Evolutionary conservation across 35 echinoderm and acorn worm species (phyloP), one percentile per base, ranked within the genome.

Genomic region (Apostichopus japonicus): DNA sequence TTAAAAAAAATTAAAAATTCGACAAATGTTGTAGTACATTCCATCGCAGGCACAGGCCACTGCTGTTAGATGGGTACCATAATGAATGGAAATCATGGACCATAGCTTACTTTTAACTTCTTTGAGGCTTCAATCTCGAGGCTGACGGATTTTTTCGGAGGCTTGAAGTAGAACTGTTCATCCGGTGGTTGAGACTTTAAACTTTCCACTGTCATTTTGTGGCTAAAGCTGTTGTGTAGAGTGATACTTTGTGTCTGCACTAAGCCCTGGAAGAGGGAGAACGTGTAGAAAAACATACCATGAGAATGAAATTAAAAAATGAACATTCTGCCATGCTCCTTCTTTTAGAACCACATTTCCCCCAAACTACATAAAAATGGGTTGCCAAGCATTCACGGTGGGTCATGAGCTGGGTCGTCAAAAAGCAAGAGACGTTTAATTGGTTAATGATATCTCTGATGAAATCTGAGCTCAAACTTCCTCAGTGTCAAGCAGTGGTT

Each of bases 171-270:
- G 88, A 99, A 96, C 70, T 95, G 94, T 54, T 93, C 93, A 84
- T 99, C 97, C 22, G 93, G 93, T 1, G 95, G 95, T 16, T 96
- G 91, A 8, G 97, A 93, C 15, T 93, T 81, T 80, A 99, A 93
- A 92, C 93, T 95, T 94, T 99, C 97, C 94, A 99, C 91, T 44
- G 73, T 88, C 94, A 99, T 94, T 19, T 88, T 73, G 25, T 96
- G 93, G 91, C 93, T 94, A 91, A 99, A 99, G 79, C 86, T 95
- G 22, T 96, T 99, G 6, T 92, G 44, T 11, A 99, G 77, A 6
- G 93, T 93, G 56, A 98, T 92, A 92, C 90, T 96, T 65, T 94
- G 94, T 17, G 93, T 95, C 84, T 96, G 94, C 11, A 96, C 77
- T 7, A 88, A 92, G 54, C 96, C 96, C 96, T 98, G 84, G 4